Evolutionary conservation across 2,113 vertebrate genomes (phyloP), one percentile per base, ranked within the genome.

Genomic region (Setophaga petechia): DNA sequence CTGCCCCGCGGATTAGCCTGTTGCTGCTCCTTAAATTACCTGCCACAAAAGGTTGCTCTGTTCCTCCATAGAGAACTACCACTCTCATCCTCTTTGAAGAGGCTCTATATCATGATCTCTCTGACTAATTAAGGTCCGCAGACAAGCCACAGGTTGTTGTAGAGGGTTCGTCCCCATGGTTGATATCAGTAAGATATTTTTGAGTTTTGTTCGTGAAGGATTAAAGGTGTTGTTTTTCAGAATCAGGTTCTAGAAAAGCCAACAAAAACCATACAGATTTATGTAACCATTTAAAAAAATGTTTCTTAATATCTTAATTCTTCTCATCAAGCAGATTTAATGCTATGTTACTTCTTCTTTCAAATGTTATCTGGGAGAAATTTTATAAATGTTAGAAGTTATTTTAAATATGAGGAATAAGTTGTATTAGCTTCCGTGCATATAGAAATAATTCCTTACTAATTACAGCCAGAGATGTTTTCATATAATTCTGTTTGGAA

Each of bases 1-100:
- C 97, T 97, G 96, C 98, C 98, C 98, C 94, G 97, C 97, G 90
- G 98, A 96, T 98, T 98, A 98, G 97, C 98, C 98, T 98, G 98
- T 98, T 98, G 98, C 98, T 98, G 97, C 97, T 98, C 97, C 97
- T 98, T 97, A 98, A 98, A 98, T 98, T 98, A 98, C 97, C 98
- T 97, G 98, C 93, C 97, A 98, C 98, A 98, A 98, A 98, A 98
- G 98, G 97, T 96, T 97, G 97, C 96, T 98, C 98, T 98, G 87
- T 96, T 96, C 97, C 97, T 97, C 97, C 84, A 78, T 79, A 72
- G 97, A 98, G 96, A 97, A 92, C 97, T 97, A 97, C 98, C 97
- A 97, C 97, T 98, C 96, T 97, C 93, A 85, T 27, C 93, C 93
- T 94, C 80, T 96, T 92, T 98, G 97, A 97, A 98, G 98, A 98